Conservation (phyloP, 1,140 invertebrate species). For the Physella acuta region DNA sequence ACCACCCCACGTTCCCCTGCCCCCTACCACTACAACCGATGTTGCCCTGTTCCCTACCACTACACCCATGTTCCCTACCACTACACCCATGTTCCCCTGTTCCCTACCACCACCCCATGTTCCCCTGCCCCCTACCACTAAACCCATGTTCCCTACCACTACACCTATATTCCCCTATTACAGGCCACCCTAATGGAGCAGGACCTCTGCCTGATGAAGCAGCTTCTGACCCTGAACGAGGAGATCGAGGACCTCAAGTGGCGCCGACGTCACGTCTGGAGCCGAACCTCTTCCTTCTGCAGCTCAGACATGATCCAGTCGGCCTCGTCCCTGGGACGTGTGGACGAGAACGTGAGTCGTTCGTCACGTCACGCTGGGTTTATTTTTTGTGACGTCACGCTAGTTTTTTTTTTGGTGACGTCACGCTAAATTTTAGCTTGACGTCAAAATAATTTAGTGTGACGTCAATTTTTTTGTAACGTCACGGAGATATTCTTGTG, state of each 20-base stretch:
- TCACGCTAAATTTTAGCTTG: too few species aligned
- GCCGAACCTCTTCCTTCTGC: slow-evolving; percentile 23
- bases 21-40: too few species aligned
- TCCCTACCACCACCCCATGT: too few species aligned
- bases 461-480: not conserved
- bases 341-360: slow-evolving; percentile 12
- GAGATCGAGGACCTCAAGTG: slow-evolving; percentile 49
- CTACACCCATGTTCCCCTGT: too few species aligned
- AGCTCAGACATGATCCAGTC: slow-evolving; percentile 33
- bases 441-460: not conserved
- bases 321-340: slow-evolving; percentile 25
- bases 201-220: slow-evolving; percentile 47
- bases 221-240: slow-evolving; percentile 47
- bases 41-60: too few species aligned
- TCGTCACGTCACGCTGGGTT: not conserved
- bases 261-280: slow-evolving; percentile 34
- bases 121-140: too few species aligned
- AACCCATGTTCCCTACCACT: too few species aligned
- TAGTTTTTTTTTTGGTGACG: too few species aligned
- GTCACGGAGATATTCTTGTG: not conserved
- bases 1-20: too few species aligned
- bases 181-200: slow-evolving; percentile 48
- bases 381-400: not conserved
- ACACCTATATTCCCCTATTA: too few species aligned
- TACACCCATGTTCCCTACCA: too few species aligned